phyloP scores from a whole-genome alignment of 2,797 vertebrate genomes.

The Gephyroberyx darwinii region DNA sequence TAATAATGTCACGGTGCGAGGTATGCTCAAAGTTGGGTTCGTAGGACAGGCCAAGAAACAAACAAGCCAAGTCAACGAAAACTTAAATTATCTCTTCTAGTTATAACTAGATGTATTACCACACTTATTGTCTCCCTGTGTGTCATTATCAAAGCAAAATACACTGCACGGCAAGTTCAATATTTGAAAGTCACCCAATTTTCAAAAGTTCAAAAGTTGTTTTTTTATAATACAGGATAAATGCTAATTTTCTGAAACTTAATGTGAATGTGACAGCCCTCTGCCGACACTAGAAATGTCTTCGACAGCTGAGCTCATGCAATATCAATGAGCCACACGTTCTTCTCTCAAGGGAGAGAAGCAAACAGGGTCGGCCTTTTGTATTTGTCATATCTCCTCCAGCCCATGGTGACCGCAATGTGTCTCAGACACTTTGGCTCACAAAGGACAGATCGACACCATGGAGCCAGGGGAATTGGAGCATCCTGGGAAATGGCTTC shows the following conservation, averaged over 20 bases:
- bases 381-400: constrained; percentile 75
- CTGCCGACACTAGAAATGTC: constrained; percentile 24
- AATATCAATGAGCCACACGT: constrained; percentile 47
- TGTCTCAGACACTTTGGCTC: constrained; percentile 77
- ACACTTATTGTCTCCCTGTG: constrained; percentile 6
- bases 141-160: background rate
- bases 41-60: too few relatives aligned
- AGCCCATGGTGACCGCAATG: constrained; percentile 77
- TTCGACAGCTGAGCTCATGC: constrained; percentile 30
- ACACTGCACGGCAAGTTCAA: background rate
- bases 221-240: background rate
- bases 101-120: background rate
- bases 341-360: constrained; percentile 42
- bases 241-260: constrained; percentile 37
- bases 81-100: background rate
- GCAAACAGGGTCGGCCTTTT: constrained; percentile 59
- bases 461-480: constrained; percentile 60
- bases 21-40: background rate
- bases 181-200: constrained; percentile 14
- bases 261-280: constrained; percentile 30
- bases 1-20: background rate
- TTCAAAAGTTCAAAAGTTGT: background rate
- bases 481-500: constrained; percentile 70
- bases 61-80: too few relatives aligned
- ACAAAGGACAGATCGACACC: constrained; percentile 74